These are phyloP conservation scores for Leptocoma aspasia DNA, from an alignment of 2,113 vertebrate species.

Conservation along the genomic window DNA sequence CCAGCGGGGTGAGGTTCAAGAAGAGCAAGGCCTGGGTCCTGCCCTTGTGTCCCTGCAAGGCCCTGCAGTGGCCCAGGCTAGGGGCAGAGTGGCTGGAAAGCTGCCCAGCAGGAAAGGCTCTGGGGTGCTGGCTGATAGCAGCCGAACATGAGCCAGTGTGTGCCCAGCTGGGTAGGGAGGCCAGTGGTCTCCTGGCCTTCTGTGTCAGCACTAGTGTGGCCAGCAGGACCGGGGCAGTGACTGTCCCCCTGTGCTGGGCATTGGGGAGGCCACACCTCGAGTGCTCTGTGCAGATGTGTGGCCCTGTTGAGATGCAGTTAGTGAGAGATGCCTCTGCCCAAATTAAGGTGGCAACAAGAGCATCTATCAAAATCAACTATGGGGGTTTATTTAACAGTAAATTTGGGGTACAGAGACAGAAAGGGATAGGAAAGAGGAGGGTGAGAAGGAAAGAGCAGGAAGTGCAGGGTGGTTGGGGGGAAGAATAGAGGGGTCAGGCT, in stretches of 20 bases:
- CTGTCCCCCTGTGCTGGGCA: neutral
- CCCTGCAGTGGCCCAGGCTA: neutral
- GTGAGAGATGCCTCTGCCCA: neutral
- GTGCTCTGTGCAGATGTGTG: neutral
- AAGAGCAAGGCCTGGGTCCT: neutral
- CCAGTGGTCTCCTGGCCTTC: too few species aligned
- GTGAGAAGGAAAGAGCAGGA: neutral
- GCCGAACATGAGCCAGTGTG: rapidly evolving
- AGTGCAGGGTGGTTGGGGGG: neutral
- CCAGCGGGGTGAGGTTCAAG: rapidly evolving
- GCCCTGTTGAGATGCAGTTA: neutral
- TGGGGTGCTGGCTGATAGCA: rapidly evolving
- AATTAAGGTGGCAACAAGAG: neutral
- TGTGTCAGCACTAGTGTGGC: neutral
- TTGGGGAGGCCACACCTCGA: neutral
- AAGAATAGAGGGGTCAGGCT: neutral
- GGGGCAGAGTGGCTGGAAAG: neutral
- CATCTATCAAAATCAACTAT: neutral
- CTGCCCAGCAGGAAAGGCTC: neutral
- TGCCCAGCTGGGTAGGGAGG: neutral
- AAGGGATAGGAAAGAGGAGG: too few species aligned
- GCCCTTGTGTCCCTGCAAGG: rapidly evolving
- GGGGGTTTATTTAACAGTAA: neutral
- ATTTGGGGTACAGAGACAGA: neutral
- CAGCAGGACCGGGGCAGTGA: neutral